Evolutionary conservation across 2,113 vertebrate genomes (phyloP).

Genomic region (Mastomys natalensis): DNA sequence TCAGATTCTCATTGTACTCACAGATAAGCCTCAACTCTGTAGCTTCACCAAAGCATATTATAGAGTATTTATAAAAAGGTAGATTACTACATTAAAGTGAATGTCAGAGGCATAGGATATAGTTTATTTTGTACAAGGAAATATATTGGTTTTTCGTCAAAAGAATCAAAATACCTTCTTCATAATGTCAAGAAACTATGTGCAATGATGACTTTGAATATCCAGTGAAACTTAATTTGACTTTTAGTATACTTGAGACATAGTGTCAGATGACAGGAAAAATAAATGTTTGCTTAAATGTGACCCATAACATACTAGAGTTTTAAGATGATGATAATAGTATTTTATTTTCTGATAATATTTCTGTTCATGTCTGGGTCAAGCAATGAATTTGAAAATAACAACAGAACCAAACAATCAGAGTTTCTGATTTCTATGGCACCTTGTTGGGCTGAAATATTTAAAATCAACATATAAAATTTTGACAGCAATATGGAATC

Average conservation of each 20-base stretch:
- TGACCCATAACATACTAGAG: background rate
- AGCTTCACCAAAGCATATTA: conserved; percentile 42
- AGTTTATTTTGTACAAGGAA: conserved; percentile 64
- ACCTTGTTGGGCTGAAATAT: background rate
- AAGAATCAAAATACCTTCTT: background rate
- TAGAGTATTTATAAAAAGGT: background rate
- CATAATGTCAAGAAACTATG: background rate
- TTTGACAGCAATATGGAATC: background rate
- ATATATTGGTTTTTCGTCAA: conserved; percentile 22
- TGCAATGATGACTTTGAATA: background rate
- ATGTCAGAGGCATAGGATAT: conserved; percentile 35
- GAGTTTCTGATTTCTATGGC: background rate
- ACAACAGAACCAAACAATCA: background rate
- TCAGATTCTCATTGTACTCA: conserved; percentile 70
- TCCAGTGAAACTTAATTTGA: background rate
- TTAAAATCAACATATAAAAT: background rate
- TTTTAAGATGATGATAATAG: background rate
- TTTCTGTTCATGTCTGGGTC: background rate
- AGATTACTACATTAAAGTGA: conserved; percentile 45
- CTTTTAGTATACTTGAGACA: background rate
- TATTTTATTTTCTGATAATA: background rate
- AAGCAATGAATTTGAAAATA: background rate
- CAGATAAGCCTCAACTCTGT: background rate
- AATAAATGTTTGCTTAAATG: background rate
- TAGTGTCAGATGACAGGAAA: background rate